Base-by-base conservation (phyloP, 1,140 invertebrate species). In the Chlorops oryzae region DNA sequence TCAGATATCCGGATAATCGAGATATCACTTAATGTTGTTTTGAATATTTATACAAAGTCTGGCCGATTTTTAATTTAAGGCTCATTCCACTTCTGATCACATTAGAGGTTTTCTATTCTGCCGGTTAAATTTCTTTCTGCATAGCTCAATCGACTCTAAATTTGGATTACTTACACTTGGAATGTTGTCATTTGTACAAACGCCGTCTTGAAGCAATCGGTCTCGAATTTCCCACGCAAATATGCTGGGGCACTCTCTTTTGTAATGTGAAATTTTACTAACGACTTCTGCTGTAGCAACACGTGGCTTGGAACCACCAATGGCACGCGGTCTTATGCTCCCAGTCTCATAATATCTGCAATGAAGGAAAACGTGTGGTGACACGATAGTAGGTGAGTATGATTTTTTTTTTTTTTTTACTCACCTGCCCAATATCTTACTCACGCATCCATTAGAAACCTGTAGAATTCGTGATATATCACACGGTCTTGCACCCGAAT, bases 131-230 rank as follows among this genome's bases (percentile, higher is more conserved):
- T n/a, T n/a, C n/a, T n/a, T n/a, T n/a, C n/a, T n/a, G n/a, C n/a
- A n/a, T n/a, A n/a, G n/a, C n/a, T n/a, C n/a, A n/a, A n/a, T n/a
- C n/a, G n/a, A 35, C 34, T 5, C 10, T n/a, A n/a, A n/a, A n/a
- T n/a, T n/a, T n/a, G n/a, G 18, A 50, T 24, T 75, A 93, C 96
- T 97, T 79, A 99, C 97, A 74, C 94, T 98, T 51, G 97, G 97
- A 62, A 99, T 98, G 77, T 97, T 99, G 75, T 99, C 97, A 74
- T 95, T 95, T 74, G 91, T 96, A 80, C 97, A 99, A 48, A 97
- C 88, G 54, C 88, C 91, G 74, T 99, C 97, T 42, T 90, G 88
- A 18, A 99, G 80, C 47, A 99, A 81, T 70, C 95, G 83, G 72
- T 97, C 94, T 17, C 94, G 77, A 69, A 98, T 98, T 79, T 98